These are phyloP conservation scores for Deroplatys truncata DNA, from an alignment of 2,888 invertebrate species.

Conservation along the genomic window DNA sequence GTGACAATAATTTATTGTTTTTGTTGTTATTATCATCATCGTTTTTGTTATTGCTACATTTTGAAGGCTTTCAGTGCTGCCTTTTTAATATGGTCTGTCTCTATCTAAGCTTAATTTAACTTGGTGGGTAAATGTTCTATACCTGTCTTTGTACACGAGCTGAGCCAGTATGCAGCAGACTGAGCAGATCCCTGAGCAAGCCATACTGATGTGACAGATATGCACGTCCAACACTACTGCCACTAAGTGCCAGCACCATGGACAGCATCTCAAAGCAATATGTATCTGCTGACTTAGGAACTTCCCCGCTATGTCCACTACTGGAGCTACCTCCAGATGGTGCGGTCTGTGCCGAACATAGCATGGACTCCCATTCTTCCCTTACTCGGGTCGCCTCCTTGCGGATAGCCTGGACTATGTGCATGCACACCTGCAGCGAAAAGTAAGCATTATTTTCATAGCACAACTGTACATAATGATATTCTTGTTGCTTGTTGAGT, in stretches of 20 bases:
- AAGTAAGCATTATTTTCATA: background rate
- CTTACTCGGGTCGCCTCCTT: constrained; percentile 81
- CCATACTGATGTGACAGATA: constrained; percentile 88
- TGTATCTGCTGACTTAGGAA: constrained; percentile 65
- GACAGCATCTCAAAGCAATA: constrained; percentile 98
- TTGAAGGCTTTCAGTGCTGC: no score
- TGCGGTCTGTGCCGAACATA: constrained; percentile 45
- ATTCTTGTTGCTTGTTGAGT: background rate
- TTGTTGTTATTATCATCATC: no score
- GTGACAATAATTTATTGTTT: no score
- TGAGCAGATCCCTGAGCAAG: constrained; percentile 76
- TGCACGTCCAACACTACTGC: constrained; percentile 83
- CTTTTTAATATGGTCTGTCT: no score
- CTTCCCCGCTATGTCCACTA: constrained; percentile 6
- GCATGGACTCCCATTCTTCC: constrained; percentile 83
- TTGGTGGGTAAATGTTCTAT: no score
- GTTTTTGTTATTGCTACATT: no score
- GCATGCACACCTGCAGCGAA: constrained; percentile 68
- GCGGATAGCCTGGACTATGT: constrained; percentile 85
- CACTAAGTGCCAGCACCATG: constrained; percentile 89
- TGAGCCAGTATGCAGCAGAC: constrained; percentile 87
- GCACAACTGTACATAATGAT: background rate
- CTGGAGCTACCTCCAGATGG: constrained; percentile 19
- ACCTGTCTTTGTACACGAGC: constrained; percentile 92
- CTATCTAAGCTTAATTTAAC: no score